phyloP scores from a whole-genome alignment of 2,113 vertebrate species.

The Electrona antarctica region DNA sequence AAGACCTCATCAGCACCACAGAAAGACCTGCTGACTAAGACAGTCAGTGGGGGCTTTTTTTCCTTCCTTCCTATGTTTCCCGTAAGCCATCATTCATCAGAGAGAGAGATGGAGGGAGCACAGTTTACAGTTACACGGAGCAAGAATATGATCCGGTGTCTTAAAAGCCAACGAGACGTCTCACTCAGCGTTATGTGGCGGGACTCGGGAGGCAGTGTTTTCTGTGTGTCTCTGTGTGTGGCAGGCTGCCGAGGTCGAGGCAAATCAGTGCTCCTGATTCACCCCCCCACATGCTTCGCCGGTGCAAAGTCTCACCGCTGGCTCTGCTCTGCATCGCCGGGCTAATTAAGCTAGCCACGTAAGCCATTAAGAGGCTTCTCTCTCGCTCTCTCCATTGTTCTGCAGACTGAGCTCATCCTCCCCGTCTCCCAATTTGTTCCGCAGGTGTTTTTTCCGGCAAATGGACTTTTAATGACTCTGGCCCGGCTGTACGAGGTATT shows the following conservation, averaged over 20 bases:
- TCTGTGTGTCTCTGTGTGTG: not conserved
- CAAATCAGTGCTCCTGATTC: constrained; percentile 25
- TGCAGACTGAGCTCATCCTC: constrained; percentile 34
- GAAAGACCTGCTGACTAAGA: not conserved
- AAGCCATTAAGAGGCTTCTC: constrained; percentile 64
- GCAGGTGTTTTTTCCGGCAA: constrained; percentile 65
- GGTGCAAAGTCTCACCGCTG: constrained; percentile 13
- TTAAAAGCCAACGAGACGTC: constrained; percentile 36
- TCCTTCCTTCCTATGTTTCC: not conserved
- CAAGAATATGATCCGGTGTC: no score
- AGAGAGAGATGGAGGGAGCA: no score
- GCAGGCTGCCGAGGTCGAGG: not conserved
- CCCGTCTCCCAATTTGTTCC: constrained; percentile 53
- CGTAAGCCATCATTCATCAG: not conserved
- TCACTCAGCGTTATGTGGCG: constrained; percentile 15
- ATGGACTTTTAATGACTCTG: constrained; percentile 73
- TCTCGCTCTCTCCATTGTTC: constrained; percentile 40
- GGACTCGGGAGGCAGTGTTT: constrained; percentile 4
- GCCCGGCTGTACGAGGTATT: constrained; percentile 44
- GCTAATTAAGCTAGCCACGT: constrained; percentile 60
- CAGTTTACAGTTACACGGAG: no score
- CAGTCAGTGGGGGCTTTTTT: not conserved
- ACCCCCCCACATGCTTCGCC: not conserved
- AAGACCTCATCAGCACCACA: not conserved
- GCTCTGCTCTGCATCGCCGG: constrained; percentile 58